These are phyloP conservation scores for Dermochelys coriacea DNA, from an alignment of 2,797 vertebrate genomes.

Conservation along the genomic window DNA sequence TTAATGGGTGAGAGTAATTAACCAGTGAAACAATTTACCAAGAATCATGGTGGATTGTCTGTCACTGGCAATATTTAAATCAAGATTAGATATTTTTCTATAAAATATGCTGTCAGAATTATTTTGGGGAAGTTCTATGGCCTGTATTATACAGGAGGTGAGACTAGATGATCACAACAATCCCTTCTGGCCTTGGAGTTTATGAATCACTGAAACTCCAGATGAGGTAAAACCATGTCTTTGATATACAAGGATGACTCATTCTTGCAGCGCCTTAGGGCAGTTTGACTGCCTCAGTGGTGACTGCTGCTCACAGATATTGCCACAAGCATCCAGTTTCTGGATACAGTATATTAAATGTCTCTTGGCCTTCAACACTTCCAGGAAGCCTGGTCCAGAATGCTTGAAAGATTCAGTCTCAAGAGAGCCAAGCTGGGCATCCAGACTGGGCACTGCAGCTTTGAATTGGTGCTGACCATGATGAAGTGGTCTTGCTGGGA, in stretches of 20 bases:
- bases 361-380: not conserved
- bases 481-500: not conserved
- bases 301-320: not conserved
- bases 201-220: not conserved
- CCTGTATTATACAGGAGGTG: not conserved
- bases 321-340: not conserved
- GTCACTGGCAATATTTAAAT: too few species aligned
- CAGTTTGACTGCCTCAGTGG: not conserved
- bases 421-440: not conserved
- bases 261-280: not conserved
- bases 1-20: too few species aligned
- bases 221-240: not conserved
- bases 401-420: not conserved
- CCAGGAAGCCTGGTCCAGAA: not conserved
- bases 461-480: not conserved
- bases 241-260: not conserved
- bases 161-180: not conserved
- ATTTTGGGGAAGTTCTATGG: not conserved
- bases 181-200: not conserved
- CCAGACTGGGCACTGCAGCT: not conserved
- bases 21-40: too few species aligned
- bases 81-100: not conserved
- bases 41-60: too few species aligned
- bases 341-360: not conserved
- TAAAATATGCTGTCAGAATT: not conserved